Percentiles rank a stretch among this genome's conserved stretches.
phyloP scores from a whole-genome alignment of 2,888 invertebrate species.

The Ophraella communa region DNA sequence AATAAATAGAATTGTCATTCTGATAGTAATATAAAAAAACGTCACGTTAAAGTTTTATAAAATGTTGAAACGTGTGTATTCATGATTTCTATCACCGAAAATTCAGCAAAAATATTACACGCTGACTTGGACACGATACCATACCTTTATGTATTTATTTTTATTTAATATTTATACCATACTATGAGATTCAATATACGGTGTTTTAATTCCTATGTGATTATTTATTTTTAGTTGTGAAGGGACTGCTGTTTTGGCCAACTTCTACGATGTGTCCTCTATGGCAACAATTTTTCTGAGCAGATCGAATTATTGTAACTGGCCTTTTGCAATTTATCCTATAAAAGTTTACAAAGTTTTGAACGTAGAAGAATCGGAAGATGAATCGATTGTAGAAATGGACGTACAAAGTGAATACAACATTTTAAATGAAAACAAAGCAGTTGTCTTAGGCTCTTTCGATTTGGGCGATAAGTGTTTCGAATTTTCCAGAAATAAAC shows the following conservation, averaged over 20 bases:
- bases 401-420: constrained; percentile 65
- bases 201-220: too few species aligned
- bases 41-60: too few species aligned
- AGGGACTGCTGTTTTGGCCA: constrained; percentile 66
- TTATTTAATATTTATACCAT: too few species aligned
- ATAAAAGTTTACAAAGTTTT: constrained; percentile 51
- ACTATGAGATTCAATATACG: neutral
- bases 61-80: too few species aligned
- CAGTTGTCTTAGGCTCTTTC: constrained; percentile 66
- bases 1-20: too few species aligned
- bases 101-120: too few species aligned
- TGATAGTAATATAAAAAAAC: too few species aligned
- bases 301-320: constrained; percentile 43
- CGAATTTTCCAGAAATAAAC: constrained; percentile 65
- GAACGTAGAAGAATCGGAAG: constrained; percentile 61
- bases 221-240: too few species aligned
- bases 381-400: constrained; percentile 61
- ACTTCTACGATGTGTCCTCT: constrained; percentile 63
- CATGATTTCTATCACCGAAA: too few species aligned
- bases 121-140: too few species aligned
- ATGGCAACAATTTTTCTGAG: constrained; percentile 63
- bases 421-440: constrained; percentile 64
- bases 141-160: too few species aligned
- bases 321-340: constrained; percentile 48
- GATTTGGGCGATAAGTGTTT: constrained; percentile 67